Conservation (phyloP, 2,113 vertebrate species). For the Heterocephalus glaber region DNA sequence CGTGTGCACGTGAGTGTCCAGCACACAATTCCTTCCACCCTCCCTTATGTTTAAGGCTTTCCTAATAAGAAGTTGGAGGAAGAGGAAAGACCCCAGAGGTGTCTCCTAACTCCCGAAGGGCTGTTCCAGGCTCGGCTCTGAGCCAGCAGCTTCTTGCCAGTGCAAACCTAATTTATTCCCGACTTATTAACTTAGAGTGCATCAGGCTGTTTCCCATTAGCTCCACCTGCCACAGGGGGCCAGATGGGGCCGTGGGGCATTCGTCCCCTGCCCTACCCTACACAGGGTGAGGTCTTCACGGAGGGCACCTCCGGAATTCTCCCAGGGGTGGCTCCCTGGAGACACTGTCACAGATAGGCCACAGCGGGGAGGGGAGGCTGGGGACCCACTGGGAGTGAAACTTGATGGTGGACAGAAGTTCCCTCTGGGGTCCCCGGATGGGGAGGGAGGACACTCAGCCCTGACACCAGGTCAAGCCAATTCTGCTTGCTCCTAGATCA, state of each 20-base stretch:
- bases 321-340: not conserved
- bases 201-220: constrained; percentile 66
- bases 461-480: not conserved
- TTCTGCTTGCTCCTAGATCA: not conserved
- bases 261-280: fast-evolving
- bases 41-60: not conserved
- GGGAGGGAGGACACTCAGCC: not conserved
- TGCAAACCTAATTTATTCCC: constrained; percentile 78
- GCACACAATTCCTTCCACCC: fast-evolving
- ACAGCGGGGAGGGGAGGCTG: too few species aligned
- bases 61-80: not conserved
- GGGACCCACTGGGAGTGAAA: not conserved
- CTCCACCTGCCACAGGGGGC: not conserved
- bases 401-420: not conserved
- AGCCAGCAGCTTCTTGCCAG: constrained; percentile 25
- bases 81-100: not conserved
- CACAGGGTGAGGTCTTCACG: not conserved
- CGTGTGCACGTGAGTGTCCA: fast-evolving
- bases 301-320: not conserved
- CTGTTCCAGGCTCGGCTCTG: not conserved
- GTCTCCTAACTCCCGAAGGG: not conserved
- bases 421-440: not conserved
- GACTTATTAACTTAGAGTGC: constrained; percentile 79
- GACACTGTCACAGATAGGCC: not conserved
- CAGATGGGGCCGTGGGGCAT: fast-evolving